Conservation (phyloP, 2,797 vertebrate species). For the Paratrypauchen microcephalus region DNA sequence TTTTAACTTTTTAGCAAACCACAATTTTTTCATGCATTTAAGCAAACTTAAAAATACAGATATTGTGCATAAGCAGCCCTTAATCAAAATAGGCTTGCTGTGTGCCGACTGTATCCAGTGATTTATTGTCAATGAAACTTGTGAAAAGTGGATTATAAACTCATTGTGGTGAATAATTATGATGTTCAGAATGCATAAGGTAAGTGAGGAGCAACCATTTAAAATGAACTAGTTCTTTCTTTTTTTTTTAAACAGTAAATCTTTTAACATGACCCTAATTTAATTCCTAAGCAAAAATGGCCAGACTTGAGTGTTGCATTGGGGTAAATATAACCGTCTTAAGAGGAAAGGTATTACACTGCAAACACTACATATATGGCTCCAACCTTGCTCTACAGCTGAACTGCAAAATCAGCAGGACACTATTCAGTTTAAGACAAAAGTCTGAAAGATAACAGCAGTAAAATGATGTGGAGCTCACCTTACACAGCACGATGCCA, state of each 20-base stretch:
- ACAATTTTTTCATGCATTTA: too few species aligned
- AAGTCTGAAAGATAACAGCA: neutral
- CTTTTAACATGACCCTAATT: neutral
- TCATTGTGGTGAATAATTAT: too few species aligned
- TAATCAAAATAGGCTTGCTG: too few species aligned
- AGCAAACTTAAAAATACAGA: too few species aligned
- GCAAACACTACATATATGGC: neutral
- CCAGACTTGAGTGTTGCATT: neutral
- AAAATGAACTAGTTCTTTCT: too few species aligned
- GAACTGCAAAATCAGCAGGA: conserved; percentile 24
- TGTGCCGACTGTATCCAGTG: too few species aligned
- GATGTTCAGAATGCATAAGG: too few species aligned
- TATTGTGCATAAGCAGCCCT: too few species aligned
- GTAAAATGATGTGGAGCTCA: conserved; percentile 23
- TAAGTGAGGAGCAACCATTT: too few species aligned
- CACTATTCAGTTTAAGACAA: conserved; percentile 14
- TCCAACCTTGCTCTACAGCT: conserved; percentile 19
- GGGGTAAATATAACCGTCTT: neutral
- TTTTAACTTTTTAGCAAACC: neutral
- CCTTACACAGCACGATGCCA: conserved; percentile 15
- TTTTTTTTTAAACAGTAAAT: too few species aligned
- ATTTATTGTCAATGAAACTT: too few species aligned
- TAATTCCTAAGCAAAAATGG: neutral
- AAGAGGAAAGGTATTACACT: neutral
- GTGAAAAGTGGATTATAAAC: too few species aligned